Base-by-base conservation (phyloP, 2,888 invertebrate genomes). In the Esperia sulphurella region DNA sequence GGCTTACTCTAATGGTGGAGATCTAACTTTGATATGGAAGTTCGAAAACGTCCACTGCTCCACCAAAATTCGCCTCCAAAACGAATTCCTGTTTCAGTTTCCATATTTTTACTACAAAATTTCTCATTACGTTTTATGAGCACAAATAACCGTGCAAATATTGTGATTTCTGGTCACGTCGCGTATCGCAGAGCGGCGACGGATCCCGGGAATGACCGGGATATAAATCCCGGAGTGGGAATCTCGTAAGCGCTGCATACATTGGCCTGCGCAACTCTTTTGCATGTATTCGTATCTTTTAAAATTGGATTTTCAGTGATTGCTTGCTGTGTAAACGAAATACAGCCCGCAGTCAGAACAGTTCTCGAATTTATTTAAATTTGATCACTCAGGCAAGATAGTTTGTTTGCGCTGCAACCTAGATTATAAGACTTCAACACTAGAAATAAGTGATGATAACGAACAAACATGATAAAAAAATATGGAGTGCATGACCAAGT, bases 81-180 rank as follows among this genome's bases (percentile, higher is more conserved):
- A 35, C 6, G 35, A 14, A 7, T n/a, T 39, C 10, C 39, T 13
- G 8, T 41, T 41, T 28, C 29, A 21, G n/a, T 29, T 9, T 10
- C 31, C 42, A 42, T 31, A 31, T 31, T 44, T 44, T 44, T 44
- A 44, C 28, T 37, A 37, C 43, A 43, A 46, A 41, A 14, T 40
- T 48, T 41, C 44, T 49, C 44, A 44, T 49, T 45, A 45, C 42
- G 45, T 42, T 45, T 45, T 42, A 49, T 38, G 33, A 14, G 29
- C 14, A 29, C 44, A 8, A 29, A 40, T 48, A 35, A 13, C 41
- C 12, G 14, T 39, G 48, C 0, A 42, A n/a, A 44, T 28, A 41
- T 49, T 42, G 9, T 10, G 31, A 21, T 49, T 49, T 49, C 49
- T 9, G 51, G 59, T 62, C 64, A 64, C 64, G 64, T 62, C 30